Evolutionary conservation across 2,888 invertebrate species (phyloP).

Genomic region (Meghimatium bilineatum): DNA sequence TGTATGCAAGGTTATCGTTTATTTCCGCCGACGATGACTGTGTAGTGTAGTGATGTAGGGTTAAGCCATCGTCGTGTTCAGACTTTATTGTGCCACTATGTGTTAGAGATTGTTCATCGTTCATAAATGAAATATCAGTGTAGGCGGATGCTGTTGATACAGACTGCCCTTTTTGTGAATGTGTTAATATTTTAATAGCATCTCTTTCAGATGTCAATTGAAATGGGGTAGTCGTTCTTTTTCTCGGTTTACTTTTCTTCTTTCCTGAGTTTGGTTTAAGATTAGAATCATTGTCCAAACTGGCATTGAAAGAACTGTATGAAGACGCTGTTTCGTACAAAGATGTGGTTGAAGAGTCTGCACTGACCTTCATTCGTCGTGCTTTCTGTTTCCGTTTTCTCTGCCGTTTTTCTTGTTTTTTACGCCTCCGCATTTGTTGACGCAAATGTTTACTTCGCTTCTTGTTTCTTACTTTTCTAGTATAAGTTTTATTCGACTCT

Average conservation of each 20-base stretch:
- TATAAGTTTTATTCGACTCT: not conserved
- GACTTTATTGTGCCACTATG: not conserved
- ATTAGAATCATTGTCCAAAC: not conserved
- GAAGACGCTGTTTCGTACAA: not conserved
- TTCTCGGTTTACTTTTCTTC: not conserved
- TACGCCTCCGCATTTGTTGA: not conserved
- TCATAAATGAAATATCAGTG: not conserved
- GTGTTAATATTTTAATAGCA: not conserved
- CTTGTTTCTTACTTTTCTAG: not conserved
- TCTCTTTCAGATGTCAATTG: not conserved
- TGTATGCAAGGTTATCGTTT: not conserved
- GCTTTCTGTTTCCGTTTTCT: not conserved
- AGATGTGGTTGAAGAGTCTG: no score
- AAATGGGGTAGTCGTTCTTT: no score
- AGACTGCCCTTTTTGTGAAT: not conserved
- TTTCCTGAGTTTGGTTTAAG: not conserved
- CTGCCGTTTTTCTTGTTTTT: not conserved
- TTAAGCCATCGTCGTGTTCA: not conserved
- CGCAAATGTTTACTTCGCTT: not conserved
- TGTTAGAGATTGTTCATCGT: not conserved
- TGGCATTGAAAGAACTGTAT: not conserved
- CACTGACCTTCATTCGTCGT: no score
- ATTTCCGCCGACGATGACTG: not conserved
- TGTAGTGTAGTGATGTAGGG: not conserved
- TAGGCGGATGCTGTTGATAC: not conserved